Evolutionary conservation across 2,797 vertebrate genomes (phyloP), one percentile per base, ranked within the genome.

Genomic region (Kryptopterus vitreolus): DNA sequence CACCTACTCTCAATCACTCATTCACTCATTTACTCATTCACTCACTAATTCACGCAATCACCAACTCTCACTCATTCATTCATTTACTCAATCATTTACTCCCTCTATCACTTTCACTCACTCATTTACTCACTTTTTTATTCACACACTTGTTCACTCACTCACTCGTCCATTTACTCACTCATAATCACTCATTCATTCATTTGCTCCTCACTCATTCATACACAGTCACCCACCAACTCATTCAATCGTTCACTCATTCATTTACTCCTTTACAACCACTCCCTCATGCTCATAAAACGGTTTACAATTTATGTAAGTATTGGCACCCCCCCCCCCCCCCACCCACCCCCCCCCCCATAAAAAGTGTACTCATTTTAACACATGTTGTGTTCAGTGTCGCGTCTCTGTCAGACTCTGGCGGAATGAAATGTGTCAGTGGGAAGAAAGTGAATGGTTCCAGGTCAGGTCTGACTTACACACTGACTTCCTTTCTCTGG

Each of bases 91-190:
- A 16, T 63, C 10, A 63, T 0, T 35, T 3, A 63, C 2, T 63
- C 61, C 1, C 2, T 0, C 3, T 3, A 0, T 35, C 0, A 63
- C 0, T 35, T 0, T 31, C 15, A 4, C 8, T 1, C 8, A 10
- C 0, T 35, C 0, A 63, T 0, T 35, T 0, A 61, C 15, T 61
- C 61, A 63, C 18, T 20, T 29, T 31, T 2, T 61, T 5, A 61
- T 1, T 13, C n/a, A 2, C 3, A 12, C 24, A 58, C 0, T 58
- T 1, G 4, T 1, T 58, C 57, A 26, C 0, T 58, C n/a, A 26
- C 3, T 26, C 0, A 26, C 24, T 26, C 24, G 5, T 1, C 26
- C 24, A 58, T 0, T 12, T 3, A 15, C 1, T 58, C 2, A 24
- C 1, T 58, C n/a, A 24, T 9, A 0, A 10, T 13, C 3, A 58